Evolutionary conservation across 2,888 invertebrate genomes (phyloP), one percentile per base, ranked within the genome.

Genomic region (Noctuana brunneofusca): DNA sequence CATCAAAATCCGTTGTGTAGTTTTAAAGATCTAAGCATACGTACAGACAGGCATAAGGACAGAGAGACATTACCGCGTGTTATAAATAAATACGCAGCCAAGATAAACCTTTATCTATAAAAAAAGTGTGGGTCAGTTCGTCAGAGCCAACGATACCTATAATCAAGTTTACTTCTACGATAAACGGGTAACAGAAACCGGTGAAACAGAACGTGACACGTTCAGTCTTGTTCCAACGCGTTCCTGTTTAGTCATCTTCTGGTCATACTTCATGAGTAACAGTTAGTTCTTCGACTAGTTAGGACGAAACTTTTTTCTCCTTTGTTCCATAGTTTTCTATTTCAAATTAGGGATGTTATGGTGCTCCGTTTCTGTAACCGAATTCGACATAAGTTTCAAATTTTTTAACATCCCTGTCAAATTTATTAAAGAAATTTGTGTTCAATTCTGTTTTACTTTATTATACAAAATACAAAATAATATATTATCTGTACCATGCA

Each of bases 181-280:
- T 54, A 60, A 53, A 54, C 46, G 59, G 22, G 52, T 53, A 32
- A 52, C 43, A 30, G n/a, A 12, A 52, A 62, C 60, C 60, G 60
- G 60, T 62, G 48, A n/a, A n/a, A n/a, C n/a, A n/a, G n/a, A 48
- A 18, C 32, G 27, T 49, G 54, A 62, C 60, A 62, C 38, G 60
- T 62, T 62, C 48, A 18, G 38, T 62, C 60, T 48, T 60, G 60
- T 60, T 53, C 54, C 41, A 54, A 54, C 60, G 20, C 46, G 60
- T 54, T 60, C 60, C 54, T 60, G 60, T 60, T 59, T 54, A 60
- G 54, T 54, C 60, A 60, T 54, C 46, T 32, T 54, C 60, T 60
- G 53, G 60, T 60, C 60, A 60, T 35, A 54, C 60, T 54, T 48
- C 60, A 54, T 48, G 54, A 48, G 24, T 54, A 54, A 60, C 60